Percentiles rank a stretch among this genome's conserved stretches.
These are phyloP conservation scores for Goniozus legneri DNA, from an alignment of 1,140 invertebrate species.

Conservation along the genomic window DNA sequence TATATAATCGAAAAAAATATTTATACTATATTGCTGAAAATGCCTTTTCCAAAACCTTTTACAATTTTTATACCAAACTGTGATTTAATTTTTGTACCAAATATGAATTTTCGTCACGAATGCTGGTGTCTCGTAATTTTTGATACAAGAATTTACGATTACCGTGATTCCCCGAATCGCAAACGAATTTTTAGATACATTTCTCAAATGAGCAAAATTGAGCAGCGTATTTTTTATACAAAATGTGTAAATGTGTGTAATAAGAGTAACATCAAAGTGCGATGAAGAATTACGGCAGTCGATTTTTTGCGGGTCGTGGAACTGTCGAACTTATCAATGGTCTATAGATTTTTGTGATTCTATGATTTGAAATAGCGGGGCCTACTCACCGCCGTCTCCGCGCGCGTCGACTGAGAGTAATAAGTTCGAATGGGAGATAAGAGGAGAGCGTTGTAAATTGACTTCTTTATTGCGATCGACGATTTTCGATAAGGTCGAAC, in stretches of 20 bases:
- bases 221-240: neutral
- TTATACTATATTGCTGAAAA: too few relatives aligned
- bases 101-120: too few relatives aligned
- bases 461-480: slow-evolving; percentile 5
- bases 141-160: too few relatives aligned
- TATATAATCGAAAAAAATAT: too few relatives aligned
- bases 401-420: slow-evolving; percentile 6
- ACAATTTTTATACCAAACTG: too few relatives aligned
- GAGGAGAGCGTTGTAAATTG: slow-evolving; percentile 30
- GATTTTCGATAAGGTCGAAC: neutral
- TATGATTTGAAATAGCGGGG: neutral
- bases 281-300: slow-evolving; percentile 14
- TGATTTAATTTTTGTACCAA: too few relatives aligned
- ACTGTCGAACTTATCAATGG: too few relatives aligned
- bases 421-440: slow-evolving; percentile 13
- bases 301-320: neutral
- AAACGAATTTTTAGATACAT: too few relatives aligned
- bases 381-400: slow-evolving; percentile 16
- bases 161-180: too few relatives aligned
- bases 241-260: neutral
- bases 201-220: too few relatives aligned
- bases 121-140: too few relatives aligned
- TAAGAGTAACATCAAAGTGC: neutral
- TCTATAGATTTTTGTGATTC: slow-evolving; percentile 4
- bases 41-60: too few relatives aligned